Conservation (phyloP, 2,888 invertebrate genomes). For the Macroteleia sp. region DNA sequence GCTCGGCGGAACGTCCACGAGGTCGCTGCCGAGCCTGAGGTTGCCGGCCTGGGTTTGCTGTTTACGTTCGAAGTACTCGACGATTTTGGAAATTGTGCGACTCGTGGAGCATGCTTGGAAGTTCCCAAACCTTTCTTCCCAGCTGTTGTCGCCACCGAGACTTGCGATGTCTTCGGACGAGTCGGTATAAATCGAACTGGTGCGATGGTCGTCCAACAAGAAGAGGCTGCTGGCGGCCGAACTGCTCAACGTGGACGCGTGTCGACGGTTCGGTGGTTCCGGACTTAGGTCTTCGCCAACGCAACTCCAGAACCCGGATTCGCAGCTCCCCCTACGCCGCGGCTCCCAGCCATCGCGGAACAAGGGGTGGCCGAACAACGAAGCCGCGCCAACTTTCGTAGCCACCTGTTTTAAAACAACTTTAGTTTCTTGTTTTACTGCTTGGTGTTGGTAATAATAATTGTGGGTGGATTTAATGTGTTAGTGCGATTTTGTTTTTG, state of each 20-base stretch:
- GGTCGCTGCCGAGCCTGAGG: conserved; percentile 75
- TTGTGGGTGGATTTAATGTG: too few relatives aligned
- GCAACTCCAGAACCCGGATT: conserved; percentile 95
- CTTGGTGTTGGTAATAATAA: too few relatives aligned
- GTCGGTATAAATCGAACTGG: conserved; percentile 93
- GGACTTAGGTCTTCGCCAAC: conserved; percentile 90
- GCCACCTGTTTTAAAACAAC: conserved; percentile 80
- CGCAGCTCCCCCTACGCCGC: conserved; percentile 92
- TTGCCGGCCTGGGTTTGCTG: conserved; percentile 78
- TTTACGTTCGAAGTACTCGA: conserved; percentile 94
- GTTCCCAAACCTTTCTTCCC: conserved; percentile 88
- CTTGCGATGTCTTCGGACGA: conserved; percentile 94
- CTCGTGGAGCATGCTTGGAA: conserved; percentile 82
- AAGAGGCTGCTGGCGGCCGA: conserved; percentile 86
- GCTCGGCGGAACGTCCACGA: conserved; percentile 76
- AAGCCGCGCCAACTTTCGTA: conserved; percentile 85
- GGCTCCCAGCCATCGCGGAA: conserved; percentile 84
- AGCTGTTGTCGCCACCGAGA: conserved; percentile 90
- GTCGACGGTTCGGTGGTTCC: conserved; percentile 81
- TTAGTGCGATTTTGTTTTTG: too few relatives aligned
- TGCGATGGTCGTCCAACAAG: conserved; percentile 87
- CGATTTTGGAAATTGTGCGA: conserved; percentile 90
- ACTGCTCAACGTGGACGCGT: conserved; percentile 84
- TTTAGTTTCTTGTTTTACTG: too few relatives aligned
- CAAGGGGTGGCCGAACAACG: conserved; percentile 87